Evolutionary conservation across 2,113 vertebrate species (phyloP).

Genomic region (Anoura caudifer): DNA sequence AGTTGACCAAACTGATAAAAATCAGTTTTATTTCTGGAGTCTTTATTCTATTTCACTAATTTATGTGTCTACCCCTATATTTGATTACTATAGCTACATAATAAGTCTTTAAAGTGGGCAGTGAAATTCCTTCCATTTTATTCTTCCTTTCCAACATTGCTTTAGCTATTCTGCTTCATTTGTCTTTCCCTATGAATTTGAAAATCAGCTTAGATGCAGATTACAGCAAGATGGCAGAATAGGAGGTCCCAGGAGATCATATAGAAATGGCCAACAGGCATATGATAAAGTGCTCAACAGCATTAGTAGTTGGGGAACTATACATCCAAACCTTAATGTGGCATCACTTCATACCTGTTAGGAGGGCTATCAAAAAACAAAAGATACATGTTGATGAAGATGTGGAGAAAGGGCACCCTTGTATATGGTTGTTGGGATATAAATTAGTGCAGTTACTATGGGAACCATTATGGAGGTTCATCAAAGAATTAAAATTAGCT

Average conservation of each 20-base stretch:
- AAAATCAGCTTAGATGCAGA: neutral
- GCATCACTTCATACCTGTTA: neutral
- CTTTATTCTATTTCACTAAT: neutral
- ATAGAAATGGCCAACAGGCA: neutral
- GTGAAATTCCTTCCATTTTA: neutral
- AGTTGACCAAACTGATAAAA: neutral
- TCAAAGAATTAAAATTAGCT: neutral
- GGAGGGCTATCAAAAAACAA: neutral
- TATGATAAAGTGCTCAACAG: neutral
- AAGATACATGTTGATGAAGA: neutral
- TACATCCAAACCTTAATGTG: neutral
- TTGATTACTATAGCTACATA: neutral
- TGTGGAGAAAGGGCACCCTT: neutral
- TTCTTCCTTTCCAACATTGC: neutral
- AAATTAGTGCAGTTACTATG: neutral
- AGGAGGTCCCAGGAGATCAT: neutral
- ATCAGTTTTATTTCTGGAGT: neutral
- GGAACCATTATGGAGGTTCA: neutral
- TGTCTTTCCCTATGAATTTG: neutral
- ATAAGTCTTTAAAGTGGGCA: neutral
- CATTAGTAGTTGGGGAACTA: neutral
- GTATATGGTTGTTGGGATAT: neutral
- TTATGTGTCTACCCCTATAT: neutral
- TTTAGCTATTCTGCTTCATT: neutral
- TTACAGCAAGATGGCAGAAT: neutral